These are phyloP conservation scores for Trinorchestia longiramus DNA, from an alignment of 1,140 invertebrate species.

Conservation along the genomic window DNA sequence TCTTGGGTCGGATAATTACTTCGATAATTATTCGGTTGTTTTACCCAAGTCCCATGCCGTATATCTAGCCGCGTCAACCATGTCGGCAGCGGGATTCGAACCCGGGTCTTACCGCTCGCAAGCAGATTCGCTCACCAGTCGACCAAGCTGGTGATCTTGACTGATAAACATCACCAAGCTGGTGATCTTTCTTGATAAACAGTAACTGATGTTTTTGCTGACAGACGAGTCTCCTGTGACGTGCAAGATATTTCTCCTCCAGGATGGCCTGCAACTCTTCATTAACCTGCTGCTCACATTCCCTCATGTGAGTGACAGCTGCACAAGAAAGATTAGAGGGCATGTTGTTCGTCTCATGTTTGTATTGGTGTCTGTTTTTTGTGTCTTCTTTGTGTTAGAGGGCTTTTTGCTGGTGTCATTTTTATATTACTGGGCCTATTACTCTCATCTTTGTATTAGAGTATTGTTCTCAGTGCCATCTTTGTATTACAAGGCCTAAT, in stretches of 20 bases:
- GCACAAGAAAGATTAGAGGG: no score
- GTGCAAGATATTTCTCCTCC: conserved; percentile 80
- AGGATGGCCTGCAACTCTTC: conserved; percentile 80
- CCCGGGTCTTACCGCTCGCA: no score
- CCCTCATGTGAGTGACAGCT: conserved; percentile 65
- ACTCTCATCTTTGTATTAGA: background rate
- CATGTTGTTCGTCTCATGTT: background rate
- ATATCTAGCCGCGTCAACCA: no score
- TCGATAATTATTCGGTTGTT: no score
- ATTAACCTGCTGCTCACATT: conserved; percentile 78
- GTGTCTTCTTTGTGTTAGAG: background rate
- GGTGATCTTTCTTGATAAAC: no score
- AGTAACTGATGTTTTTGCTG: conserved; percentile 57
- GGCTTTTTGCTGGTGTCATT: background rate
- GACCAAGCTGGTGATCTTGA: no score
- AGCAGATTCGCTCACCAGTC: no score
- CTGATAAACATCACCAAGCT: no score
- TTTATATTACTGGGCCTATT: background rate
- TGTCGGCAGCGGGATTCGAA: no score
- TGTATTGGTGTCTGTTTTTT: background rate
- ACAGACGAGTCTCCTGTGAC: conserved; percentile 80
- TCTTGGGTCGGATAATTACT: no score
- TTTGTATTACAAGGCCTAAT: background rate
- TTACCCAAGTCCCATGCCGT: no score
- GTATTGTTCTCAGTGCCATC: background rate